These are phyloP conservation scores for Drosophila mauritiana DNA, from an alignment of 1,140 invertebrate genomes.

Conservation along the genomic window DNA sequence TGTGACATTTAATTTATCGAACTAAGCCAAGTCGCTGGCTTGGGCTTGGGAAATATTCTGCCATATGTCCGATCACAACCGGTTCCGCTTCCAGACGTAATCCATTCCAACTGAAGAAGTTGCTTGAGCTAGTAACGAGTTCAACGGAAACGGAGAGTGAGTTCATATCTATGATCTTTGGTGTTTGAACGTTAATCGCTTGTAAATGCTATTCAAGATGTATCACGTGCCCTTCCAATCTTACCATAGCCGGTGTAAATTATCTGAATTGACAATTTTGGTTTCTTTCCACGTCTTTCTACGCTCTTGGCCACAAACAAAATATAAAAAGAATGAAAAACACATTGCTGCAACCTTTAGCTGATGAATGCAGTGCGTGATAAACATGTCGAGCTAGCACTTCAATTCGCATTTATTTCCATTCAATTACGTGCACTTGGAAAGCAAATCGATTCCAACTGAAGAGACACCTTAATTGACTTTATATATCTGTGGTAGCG, in stretches of 20 bases:
- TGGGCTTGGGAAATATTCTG: conserved; percentile 38
- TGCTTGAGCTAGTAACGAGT: conserved; percentile 36
- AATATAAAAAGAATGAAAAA: neutral
- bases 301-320: conserved; percentile 36
- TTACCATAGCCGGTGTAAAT: conserved; percentile 3
- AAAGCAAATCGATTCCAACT: conserved; percentile 12
- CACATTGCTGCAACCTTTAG: conserved; percentile 16
- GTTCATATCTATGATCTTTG: conserved; percentile 1
- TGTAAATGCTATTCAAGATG: conserved; percentile 41
- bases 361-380: conserved; percentile 38
- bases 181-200: conserved; percentile 39
- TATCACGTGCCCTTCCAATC: conserved; percentile 41
- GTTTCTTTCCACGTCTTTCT: conserved; percentile 26
- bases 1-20: conserved; percentile 56
- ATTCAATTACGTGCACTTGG: conserved; percentile 33
- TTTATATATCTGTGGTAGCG: neutral
- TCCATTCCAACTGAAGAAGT: conserved; percentile 40
- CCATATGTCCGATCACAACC: conserved; percentile 24
- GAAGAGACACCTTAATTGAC: conserved; percentile 7
- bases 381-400: conserved; percentile 44
- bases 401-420: conserved; percentile 43
- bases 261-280: conserved; percentile 31
- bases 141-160: conserved; percentile 67
- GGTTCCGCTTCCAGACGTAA: conserved; percentile 58
- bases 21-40: conserved; percentile 21